Evolutionary conservation across 1,140 invertebrate genomes (phyloP).

Genomic region (Drosophila santomea): DNA sequence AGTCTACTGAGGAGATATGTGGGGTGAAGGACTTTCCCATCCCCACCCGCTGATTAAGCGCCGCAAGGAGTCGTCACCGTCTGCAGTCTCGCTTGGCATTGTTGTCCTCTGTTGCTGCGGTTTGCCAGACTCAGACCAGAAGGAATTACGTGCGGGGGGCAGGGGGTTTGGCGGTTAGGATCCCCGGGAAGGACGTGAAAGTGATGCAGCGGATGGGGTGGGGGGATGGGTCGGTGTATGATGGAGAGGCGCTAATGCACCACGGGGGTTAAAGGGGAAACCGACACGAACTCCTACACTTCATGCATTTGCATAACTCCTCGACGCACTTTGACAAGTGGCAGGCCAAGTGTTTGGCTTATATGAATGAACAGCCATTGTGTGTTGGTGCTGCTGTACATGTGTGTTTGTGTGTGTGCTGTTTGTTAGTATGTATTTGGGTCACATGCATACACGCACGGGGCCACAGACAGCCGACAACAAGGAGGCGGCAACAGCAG

Average conservation of each 20-base stretch:
- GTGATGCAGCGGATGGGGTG: neutral
- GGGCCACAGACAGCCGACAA: slow-evolving; percentile 44
- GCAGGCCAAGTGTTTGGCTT: slow-evolving; percentile 52
- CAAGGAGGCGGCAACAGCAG: slow-evolving; percentile 37
- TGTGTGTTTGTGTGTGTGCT: slow-evolving; percentile 20
- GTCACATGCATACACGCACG: slow-evolving; percentile 63
- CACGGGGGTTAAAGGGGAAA: neutral
- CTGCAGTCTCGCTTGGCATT: slow-evolving; percentile 45
- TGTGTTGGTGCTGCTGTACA: slow-evolving; percentile 5
- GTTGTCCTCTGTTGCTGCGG: slow-evolving; percentile 49
- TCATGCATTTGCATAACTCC: slow-evolving; percentile 78
- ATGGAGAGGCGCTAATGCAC: neutral
- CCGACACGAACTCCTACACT: slow-evolving; percentile 55
- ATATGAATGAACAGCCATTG: slow-evolving; percentile 49
- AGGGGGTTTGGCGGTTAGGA: neutral
- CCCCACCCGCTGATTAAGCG: slow-evolving; percentile 48
- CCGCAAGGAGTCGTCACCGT: slow-evolving; percentile 53
- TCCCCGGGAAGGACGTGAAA: slow-evolving; percentile 12
- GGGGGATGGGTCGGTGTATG: neutral
- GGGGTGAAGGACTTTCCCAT: neutral
- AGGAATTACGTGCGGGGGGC: neutral
- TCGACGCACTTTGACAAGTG: slow-evolving; percentile 78
- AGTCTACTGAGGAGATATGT: neutral
- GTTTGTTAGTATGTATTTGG: slow-evolving; percentile 64
- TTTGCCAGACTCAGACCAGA: slow-evolving; percentile 42